These are phyloP conservation scores for Lepilemur ruficaudatus DNA, from an alignment of 2,797 vertebrate species.

Conservation along the genomic window DNA sequence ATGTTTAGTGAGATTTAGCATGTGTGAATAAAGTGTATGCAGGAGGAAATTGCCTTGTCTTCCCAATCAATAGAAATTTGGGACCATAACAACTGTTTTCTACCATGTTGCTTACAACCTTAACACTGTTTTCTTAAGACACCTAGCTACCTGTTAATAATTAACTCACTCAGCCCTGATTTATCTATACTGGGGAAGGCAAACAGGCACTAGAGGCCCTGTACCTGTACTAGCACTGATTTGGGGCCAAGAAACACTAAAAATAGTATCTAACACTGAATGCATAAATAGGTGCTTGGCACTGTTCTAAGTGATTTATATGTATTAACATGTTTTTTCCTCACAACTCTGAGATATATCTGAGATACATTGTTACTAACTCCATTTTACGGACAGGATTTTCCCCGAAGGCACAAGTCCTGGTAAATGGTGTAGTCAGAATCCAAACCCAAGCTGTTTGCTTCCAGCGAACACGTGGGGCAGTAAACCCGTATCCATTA, in stretches of 20 bases:
- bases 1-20: slow-evolving; percentile 48
- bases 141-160: not conserved
- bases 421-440: not conserved
- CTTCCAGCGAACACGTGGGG: not conserved
- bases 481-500: not conserved
- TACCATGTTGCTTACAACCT: not conserved
- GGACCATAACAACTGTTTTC: not conserved
- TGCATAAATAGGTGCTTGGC: not conserved
- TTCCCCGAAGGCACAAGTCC: not conserved
- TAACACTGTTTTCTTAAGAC: not conserved
- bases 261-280: not conserved
- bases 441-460: not conserved
- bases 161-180: not conserved
- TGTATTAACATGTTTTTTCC: not conserved
- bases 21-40: slow-evolving; percentile 60
- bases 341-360: not conserved
- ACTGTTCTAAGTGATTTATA: not conserved
- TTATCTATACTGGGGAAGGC: not conserved
- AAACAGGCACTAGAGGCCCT: not conserved
- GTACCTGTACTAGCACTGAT: not conserved
- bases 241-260: not conserved
- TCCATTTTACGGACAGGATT: not conserved
- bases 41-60: slow-evolving; percentile 55
- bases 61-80: slow-evolving; percentile 45
- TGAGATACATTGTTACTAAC: not conserved